Evolutionary conservation across 2,113 vertebrate species (phyloP).

Genomic region (Cyprinodon tularosa): DNA sequence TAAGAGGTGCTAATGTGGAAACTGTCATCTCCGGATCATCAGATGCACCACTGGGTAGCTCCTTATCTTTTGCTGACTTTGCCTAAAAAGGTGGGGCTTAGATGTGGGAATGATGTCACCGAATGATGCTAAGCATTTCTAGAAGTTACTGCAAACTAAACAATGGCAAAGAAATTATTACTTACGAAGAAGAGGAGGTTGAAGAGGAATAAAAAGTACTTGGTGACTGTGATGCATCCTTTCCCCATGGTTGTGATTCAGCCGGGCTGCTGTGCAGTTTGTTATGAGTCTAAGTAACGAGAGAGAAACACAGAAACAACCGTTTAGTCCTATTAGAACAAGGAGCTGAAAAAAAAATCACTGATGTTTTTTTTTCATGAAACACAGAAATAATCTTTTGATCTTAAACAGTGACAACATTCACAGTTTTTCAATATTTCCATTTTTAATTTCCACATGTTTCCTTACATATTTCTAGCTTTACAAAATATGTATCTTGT

Average conservation of each 20-base stretch:
- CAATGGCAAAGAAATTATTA: constrained; percentile 46
- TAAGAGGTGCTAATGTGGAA: no score
- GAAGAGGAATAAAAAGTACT: constrained; percentile 97
- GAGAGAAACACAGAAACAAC: not conserved
- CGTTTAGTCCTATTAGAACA: constrained; percentile 7
- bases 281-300: not conserved
- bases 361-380: constrained; percentile 24
- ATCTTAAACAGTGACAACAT: constrained; percentile 20
- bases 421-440: not conserved
- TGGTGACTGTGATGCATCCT: constrained; percentile 90
- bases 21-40: no score
- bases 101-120: no score
- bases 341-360: constrained; percentile 27
- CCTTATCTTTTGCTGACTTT: no score
- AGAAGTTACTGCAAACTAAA: no score
- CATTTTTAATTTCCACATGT: not conserved
- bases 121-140: no score
- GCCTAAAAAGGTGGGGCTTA: no score
- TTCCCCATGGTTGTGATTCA: constrained; percentile 75
- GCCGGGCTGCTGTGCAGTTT: constrained; percentile 3
- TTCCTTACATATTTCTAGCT: not conserved
- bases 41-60: no score
- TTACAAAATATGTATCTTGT: not conserved
- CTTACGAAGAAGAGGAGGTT: constrained; percentile 96
- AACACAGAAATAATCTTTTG: constrained; percentile 44